Conservation (phyloP, 2,888 invertebrate genomes). For the Lamellibrachia satsuma region DNA sequence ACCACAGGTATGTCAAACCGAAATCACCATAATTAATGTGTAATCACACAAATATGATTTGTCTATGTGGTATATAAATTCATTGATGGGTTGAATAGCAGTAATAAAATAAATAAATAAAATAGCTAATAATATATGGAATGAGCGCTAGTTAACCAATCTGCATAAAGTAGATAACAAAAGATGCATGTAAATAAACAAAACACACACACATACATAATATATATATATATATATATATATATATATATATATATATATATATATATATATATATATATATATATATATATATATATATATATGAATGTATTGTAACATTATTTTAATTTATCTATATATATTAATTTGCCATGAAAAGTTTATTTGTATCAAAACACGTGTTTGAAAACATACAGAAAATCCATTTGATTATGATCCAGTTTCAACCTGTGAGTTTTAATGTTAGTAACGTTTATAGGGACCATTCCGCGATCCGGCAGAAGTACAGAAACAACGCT, state of each 20-base stretch:
- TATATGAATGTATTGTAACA: too few species aligned
- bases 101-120: too few species aligned
- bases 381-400: not conserved
- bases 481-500: constrained; percentile 62
- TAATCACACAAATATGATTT: not conserved
- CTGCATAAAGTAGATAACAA: too few species aligned
- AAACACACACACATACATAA: too few species aligned
- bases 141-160: too few species aligned
- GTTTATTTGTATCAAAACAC: not conserved
- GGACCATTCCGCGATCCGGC: constrained; percentile 63
- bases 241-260: too few species aligned
- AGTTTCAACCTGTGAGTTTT: not conserved
- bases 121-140: too few species aligned
- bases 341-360: not conserved
- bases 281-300: too few species aligned
- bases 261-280: too few species aligned
- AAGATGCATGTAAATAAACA: too few species aligned
- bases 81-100: not conserved
- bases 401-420: not conserved
- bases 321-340: too few species aligned
- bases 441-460: constrained; percentile 40
- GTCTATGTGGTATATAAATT: not conserved
- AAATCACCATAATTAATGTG: not conserved
- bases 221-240: too few species aligned
- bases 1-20: constrained; percentile 54